Conservation (phyloP, 2,797 vertebrate genomes). For the Sebastes dallii region DNA sequence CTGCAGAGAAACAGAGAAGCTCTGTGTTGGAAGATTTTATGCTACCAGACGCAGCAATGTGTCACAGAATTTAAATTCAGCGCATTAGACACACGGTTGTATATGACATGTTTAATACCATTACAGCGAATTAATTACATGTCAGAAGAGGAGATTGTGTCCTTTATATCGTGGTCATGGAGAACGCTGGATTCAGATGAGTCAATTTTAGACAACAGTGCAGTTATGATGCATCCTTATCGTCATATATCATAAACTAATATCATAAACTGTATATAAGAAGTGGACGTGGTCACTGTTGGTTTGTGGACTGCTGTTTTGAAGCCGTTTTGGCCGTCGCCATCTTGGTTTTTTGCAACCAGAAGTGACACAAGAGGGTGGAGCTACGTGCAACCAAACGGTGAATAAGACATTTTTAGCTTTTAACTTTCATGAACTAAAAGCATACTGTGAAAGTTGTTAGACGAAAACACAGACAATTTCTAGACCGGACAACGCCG, state of each 20-base stretch:
- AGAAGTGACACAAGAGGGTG: too few relatives aligned
- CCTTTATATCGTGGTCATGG: background rate
- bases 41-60: constrained; percentile 47
- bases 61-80: constrained; percentile 53
- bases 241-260: background rate
- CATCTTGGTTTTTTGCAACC: too few relatives aligned
- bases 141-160: background rate
- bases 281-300: too few relatives aligned
- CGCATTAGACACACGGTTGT: background rate
- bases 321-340: too few relatives aligned
- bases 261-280: too few relatives aligned
- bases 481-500: fast-evolving
- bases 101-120: constrained; percentile 20
- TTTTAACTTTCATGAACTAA: too few relatives aligned
- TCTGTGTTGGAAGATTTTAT: constrained; percentile 57
- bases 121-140: constrained; percentile 25
- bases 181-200: constrained; percentile 7
- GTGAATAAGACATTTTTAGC: too few relatives aligned
- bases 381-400: too few relatives aligned
- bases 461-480: too few relatives aligned
- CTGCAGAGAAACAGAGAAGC: constrained; percentile 65
- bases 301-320: too few relatives aligned
- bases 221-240: background rate
- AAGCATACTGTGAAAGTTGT: too few relatives aligned
- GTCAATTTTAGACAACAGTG: background rate